Evolutionary conservation across 2,888 invertebrate species (phyloP).

Genomic region (Sussaba pulchella): DNA sequence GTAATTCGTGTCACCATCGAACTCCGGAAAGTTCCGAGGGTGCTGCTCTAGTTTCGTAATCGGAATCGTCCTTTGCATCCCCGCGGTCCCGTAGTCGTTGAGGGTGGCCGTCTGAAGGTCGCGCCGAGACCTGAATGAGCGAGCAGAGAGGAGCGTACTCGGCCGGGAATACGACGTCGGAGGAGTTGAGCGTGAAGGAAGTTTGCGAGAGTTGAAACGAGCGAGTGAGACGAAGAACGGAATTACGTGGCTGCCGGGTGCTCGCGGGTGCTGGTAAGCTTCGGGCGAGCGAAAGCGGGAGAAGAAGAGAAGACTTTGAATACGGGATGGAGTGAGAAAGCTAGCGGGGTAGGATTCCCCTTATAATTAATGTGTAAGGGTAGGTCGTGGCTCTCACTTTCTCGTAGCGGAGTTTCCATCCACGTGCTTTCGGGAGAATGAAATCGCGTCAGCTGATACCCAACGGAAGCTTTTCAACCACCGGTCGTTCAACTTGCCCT

Average conservation of each 20-base stretch:
- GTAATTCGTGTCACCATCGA: slow-evolving; percentile 46
- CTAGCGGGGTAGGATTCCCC: slow-evolving; percentile 74
- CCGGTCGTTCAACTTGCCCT: slow-evolving; percentile 49
- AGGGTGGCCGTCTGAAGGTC: slow-evolving; percentile 75
- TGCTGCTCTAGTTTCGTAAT: slow-evolving; percentile 74
- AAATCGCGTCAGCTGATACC: slow-evolving; percentile 82
- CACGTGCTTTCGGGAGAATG: slow-evolving; percentile 76
- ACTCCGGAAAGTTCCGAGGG: slow-evolving; percentile 58
- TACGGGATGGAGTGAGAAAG: slow-evolving; percentile 57
- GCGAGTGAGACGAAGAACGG: slow-evolving; percentile 70
- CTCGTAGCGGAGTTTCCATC: slow-evolving; percentile 64
- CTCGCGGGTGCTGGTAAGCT: slow-evolving; percentile 45
- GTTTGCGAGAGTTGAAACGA: slow-evolving; percentile 72
- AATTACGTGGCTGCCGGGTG: slow-evolving; percentile 67
- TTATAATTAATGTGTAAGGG: slow-evolving; percentile 84
- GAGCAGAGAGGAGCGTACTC: slow-evolving; percentile 59
- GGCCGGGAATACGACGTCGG: slow-evolving; percentile 70
- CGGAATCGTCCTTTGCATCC: slow-evolving; percentile 76
- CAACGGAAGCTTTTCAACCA: slow-evolving; percentile 43
- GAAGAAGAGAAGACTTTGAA: slow-evolving; percentile 56
- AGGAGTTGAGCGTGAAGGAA: slow-evolving; percentile 69
- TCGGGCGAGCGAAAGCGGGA: slow-evolving; percentile 62
- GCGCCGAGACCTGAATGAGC: slow-evolving; percentile 72
- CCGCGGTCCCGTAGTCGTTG: slow-evolving; percentile 69
- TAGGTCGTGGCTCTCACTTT: slow-evolving; percentile 79